Conservation (phyloP, 2,797 vertebrate genomes). For the Tenualosa ilisha region DNA sequence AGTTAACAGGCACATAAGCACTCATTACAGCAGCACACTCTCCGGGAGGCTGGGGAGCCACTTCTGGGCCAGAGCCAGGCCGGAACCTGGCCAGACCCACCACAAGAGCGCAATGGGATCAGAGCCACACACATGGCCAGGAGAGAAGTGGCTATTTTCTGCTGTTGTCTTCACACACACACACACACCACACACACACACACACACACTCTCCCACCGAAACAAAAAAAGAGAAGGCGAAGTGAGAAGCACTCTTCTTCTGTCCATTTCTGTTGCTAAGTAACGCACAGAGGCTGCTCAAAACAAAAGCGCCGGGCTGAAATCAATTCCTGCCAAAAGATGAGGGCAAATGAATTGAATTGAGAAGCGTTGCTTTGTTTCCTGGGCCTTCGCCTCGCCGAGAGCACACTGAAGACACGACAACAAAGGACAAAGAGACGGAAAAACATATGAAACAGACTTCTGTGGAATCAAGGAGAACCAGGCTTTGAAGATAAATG, state of each 20-base stretch:
- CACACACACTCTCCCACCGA: neutral
- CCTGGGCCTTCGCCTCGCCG: neutral
- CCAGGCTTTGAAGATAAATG: neutral
- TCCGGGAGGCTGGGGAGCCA: neutral
- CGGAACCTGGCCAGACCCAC: neutral
- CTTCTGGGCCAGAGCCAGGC: neutral
- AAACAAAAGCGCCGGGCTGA: neutral
- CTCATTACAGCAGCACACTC: neutral
- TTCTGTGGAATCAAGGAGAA: neutral
- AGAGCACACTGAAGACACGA: neutral
- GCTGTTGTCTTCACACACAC: neutral
- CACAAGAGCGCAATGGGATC: neutral
- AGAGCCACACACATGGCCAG: neutral
- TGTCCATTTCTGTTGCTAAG: conserved; percentile 11
- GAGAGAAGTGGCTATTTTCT: neutral
- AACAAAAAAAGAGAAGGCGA: neutral
- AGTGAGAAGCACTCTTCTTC: neutral
- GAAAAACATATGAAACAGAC: neutral
- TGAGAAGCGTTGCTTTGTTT: neutral
- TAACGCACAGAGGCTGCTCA: neutral
- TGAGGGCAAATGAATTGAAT: neutral
- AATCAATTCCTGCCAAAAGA: neutral
- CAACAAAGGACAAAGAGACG: neutral
- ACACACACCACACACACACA: neutral
- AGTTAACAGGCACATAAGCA: neutral